phyloP scores from a whole-genome alignment of 2,888 invertebrate genomes.

The Hyposoter didymator region DNA sequence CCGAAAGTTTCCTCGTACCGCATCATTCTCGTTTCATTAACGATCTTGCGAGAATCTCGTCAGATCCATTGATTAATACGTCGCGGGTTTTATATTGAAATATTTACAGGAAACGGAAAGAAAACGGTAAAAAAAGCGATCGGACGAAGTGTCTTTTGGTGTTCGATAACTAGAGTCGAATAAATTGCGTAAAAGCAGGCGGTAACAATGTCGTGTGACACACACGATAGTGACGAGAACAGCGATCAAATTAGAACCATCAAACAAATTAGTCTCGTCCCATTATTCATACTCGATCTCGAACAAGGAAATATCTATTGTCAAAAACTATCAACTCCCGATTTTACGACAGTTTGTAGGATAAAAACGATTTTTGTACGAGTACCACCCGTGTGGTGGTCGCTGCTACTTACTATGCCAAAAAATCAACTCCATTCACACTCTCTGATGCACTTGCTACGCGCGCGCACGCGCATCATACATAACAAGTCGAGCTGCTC shows the following conservation, averaged over 20 bases:
- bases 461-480: not conserved
- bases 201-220: constrained; percentile 4
- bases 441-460: constrained; percentile 20
- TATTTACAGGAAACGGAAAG: not conserved
- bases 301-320: not conserved
- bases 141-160: not conserved
- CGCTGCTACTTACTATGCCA: constrained; percentile 27
- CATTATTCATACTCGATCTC: not conserved
- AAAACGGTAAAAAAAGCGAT: not conserved
- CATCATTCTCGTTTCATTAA: constrained; percentile 4
- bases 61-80: not conserved
- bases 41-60: not conserved
- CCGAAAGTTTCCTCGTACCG: not conserved
- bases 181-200: constrained; percentile 18
- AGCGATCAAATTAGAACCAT: not conserved
- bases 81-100: not conserved
- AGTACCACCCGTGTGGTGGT: constrained; percentile 5
- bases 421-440: constrained; percentile 56
- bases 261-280: not conserved
- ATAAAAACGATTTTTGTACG: constrained; percentile 8
- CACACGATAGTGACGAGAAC: not conserved
- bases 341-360: not conserved
- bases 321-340: not conserved
- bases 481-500: constrained; percentile 61
- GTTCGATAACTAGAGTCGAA: not conserved